Conservation (phyloP, 2,888 invertebrate species). For the Cantharis flavilabris region DNA sequence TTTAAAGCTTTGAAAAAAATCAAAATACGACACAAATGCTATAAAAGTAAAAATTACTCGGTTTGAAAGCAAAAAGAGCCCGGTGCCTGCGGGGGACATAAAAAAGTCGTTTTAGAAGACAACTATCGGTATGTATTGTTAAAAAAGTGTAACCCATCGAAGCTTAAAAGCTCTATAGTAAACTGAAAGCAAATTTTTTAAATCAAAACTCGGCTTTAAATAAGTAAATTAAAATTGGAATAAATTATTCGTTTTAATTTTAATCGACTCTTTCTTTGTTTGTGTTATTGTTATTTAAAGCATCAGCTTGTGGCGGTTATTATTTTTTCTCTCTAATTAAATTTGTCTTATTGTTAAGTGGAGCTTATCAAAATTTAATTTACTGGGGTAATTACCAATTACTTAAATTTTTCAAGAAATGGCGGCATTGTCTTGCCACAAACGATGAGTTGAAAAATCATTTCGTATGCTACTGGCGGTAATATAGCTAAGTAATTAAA, state of each 20-base stretch:
- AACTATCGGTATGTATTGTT: conserved; percentile 9
- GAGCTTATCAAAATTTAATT: conserved; percentile 25
- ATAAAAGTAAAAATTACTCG: conserved; percentile 24
- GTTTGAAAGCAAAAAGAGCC: conserved; percentile 31
- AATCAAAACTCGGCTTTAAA: neutral
- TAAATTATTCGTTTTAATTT: neutral
- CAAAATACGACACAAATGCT: conserved; percentile 2
- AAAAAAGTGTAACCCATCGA: conserved; percentile 22
- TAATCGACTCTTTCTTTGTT: neutral
- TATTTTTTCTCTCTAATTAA: conserved; percentile 7
- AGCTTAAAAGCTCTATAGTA: neutral
- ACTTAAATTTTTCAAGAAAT: conserved; percentile 14
- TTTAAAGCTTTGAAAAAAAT: neutral
- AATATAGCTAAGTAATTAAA: neutral
- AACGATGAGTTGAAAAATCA: neutral
- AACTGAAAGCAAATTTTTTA: neutral
- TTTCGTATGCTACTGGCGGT: neutral
- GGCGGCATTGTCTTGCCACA: neutral
- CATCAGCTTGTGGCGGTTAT: neutral
- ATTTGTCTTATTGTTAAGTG: conserved; percentile 12
- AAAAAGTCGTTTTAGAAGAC: conserved; percentile 27
- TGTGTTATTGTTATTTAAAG: neutral
- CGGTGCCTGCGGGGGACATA: conserved; percentile 32
- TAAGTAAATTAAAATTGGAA: neutral
- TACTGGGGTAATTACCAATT: conserved; percentile 20